Percentiles rank a stretch among this genome's conserved stretches.
Conservation (phyloP, 2,113 vertebrate genomes). For the Desmodus rotundus region DNA sequence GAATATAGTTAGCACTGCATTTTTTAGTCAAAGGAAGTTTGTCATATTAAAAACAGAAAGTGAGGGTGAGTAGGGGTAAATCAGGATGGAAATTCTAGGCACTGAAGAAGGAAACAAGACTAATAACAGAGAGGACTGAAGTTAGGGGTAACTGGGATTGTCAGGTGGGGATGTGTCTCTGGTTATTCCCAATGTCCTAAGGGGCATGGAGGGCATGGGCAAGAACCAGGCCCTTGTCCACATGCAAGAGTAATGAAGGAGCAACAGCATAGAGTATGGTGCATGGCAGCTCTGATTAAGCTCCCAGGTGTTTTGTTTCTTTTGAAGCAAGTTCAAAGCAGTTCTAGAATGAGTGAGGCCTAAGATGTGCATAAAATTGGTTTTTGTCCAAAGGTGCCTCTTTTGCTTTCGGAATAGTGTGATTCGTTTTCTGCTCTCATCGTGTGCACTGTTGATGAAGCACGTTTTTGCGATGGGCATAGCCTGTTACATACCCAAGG, state of each 20-base stretch:
- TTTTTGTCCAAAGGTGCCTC: not conserved
- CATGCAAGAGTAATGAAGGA: not conserved
- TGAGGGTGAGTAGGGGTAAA: not conserved
- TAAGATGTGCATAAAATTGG: not conserved
- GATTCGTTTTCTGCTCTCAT: not conserved
- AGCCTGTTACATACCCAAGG: not conserved
- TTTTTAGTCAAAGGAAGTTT: conserved; percentile 38
- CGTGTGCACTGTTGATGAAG: not conserved
- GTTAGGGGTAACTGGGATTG: too few species aligned
- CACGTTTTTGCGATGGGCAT: not conserved
- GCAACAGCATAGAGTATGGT: rapidly evolving
- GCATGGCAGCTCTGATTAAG: not conserved
- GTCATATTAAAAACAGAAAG: conserved; percentile 1
- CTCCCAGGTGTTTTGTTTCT: not conserved
- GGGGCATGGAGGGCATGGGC: rapidly evolving
- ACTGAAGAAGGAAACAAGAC: not conserved
- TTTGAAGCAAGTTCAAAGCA: not conserved
- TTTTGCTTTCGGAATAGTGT: not conserved
- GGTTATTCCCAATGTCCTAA: not conserved
- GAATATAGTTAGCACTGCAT: conserved; percentile 38
- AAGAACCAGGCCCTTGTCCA: not conserved
- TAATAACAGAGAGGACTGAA: not conserved
- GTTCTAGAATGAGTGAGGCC: not conserved
- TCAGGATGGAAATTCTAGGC: not conserved
- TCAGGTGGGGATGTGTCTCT: too few species aligned